Base-by-base conservation (phyloP, 2,797 vertebrate genomes). In the Mormyrops attenuatus region DNA sequence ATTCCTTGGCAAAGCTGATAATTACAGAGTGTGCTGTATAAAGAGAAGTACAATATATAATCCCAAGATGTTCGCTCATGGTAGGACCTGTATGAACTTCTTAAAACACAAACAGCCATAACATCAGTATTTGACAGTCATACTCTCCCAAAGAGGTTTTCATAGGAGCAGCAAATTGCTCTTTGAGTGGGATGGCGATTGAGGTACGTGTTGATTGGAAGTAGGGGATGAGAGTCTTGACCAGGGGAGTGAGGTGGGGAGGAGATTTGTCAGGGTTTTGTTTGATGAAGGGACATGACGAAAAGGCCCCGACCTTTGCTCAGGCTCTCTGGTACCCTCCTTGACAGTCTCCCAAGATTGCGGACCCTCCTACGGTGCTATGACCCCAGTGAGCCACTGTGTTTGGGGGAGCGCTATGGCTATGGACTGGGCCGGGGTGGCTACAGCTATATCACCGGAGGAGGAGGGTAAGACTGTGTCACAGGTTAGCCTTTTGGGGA, bases 361-460 rank as follows among this genome's bases (percentile, higher is more conserved):
- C 97, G 93, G 90, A 95, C 93, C 89, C 88, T 99, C 93, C 97
- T 99, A 90, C 97, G 97, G 95, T 99, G 98, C 92, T 99, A 99
- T 57, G 91, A 97, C 90, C 93, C 97, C 49, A 93, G 91, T 0
- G 97, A 97, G 69, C 93, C 98, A 0, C 94, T 99, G 89, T 97
- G 97, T 92, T 96, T 99, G n/a, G 98, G 98, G 90, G 98, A 99
- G 92, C 95, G 98, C 50, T 99, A 99, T 0, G 98, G 98, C 90
- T 99, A 99, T 0, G 98, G 98, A 89, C 95, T 99, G 92, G 96
- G 97, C 92, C 96, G 97, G 88, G 98, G 98, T 6, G 98, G 98
- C 92, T 99, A 99, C 93, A 99, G 97, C 94, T 99, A 99, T 88
- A 95, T 99, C 96, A 99, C 98, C 0, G 98, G 98, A 47, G 98